Conservation (phyloP, 2,888 invertebrate genomes). For the Zelleria hepariella region DNA sequence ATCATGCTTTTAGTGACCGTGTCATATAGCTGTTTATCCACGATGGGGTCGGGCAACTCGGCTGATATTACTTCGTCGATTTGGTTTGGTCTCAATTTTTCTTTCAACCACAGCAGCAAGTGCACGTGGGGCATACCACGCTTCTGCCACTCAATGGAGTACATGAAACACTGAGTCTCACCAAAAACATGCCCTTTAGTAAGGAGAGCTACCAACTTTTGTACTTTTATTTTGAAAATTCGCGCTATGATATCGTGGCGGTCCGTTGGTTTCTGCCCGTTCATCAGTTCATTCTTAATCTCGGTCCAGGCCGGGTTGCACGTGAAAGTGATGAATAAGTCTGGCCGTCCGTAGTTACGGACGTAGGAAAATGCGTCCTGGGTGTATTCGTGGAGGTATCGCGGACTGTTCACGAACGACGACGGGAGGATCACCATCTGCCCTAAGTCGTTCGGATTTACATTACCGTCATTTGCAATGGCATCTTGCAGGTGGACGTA, state of each 20-base stretch:
- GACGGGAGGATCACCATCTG: conserved; percentile 17
- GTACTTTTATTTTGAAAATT: conserved; percentile 22
- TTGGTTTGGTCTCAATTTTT: conserved; percentile 18
- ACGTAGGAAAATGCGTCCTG: conserved; percentile 18
- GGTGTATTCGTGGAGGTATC: conserved; percentile 8
- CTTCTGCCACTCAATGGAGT: conserved; percentile 19
- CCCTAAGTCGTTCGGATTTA: conserved; percentile 8
- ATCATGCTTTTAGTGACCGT: conserved; percentile 18
- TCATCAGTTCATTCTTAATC: conserved; percentile 16
- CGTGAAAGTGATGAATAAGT: conserved; percentile 15
- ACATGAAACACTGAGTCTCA: conserved; percentile 17
- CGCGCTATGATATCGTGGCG: conserved; percentile 25
- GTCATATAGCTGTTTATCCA: conserved; percentile 17
- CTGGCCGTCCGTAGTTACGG: conserved; percentile 21
- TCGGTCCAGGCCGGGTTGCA: conserved; percentile 25
- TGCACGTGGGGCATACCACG: conserved; percentile 18
- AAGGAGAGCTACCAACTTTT: conserved; percentile 17
- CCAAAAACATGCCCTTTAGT: conserved; percentile 20
- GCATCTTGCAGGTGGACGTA: conserved; percentile 29
- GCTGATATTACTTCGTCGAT: conserved; percentile 18
- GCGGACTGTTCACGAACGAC: conserved; percentile 7
- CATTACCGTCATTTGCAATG: conserved; percentile 11
- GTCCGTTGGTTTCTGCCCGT: conserved; percentile 20
- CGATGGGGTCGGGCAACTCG: conserved; percentile 17
- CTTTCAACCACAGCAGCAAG: conserved; percentile 16